phyloP scores from a whole-genome alignment of 2,888 invertebrate species.

The Tipula lateralis region DNA sequence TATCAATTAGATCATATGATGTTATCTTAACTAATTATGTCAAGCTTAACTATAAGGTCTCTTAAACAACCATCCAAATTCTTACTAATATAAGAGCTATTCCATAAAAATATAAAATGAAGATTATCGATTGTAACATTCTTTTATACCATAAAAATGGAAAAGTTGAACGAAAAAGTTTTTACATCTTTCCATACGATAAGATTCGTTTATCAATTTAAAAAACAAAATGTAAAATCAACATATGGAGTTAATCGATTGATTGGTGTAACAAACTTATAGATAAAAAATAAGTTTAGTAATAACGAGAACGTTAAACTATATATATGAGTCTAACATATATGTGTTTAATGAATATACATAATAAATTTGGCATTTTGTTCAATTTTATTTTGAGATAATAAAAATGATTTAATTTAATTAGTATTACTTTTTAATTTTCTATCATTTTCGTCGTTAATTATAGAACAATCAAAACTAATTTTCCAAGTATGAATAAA shows the following conservation, averaged over 20 bases:
- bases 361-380: too few relatives aligned
- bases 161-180: neutral
- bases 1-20: neutral
- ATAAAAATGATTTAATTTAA: neutral
- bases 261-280: neutral
- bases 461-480: neutral
- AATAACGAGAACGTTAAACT: too few relatives aligned
- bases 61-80: neutral
- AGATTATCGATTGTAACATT: neutral
- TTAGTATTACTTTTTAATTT: neutral
- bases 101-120: neutral
- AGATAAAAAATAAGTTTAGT: neutral
- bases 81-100: neutral
- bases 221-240: neutral
- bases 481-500: neutral
- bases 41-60: too few relatives aligned
- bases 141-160: neutral
- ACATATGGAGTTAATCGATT: neutral
- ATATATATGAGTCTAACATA: too few relatives aligned
- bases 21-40: too few relatives aligned
- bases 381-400: neutral
- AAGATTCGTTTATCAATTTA: neutral
- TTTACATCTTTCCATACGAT: neutral
- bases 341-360: too few relatives aligned
- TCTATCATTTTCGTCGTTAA: neutral